Percentiles rank a stretch among this genome's conserved stretches.
These are phyloP conservation scores for Magallana angulata DNA, from an alignment of 1,140 invertebrate genomes.

Conservation along the genomic window DNA sequence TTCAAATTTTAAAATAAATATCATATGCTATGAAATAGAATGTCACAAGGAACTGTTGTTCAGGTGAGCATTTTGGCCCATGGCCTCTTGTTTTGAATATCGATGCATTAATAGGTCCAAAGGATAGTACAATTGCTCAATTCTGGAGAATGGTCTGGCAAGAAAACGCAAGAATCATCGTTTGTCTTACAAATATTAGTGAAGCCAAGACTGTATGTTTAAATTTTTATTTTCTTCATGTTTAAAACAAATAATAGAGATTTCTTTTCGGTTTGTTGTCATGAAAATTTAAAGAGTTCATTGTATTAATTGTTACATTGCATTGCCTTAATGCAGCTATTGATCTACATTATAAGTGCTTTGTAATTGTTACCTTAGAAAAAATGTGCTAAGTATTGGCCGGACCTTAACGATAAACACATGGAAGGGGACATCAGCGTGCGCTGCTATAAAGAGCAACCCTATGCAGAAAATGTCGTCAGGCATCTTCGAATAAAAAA, in stretches of 20 bases:
- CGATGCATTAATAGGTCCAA: slow-evolving; percentile 44
- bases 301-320: no score
- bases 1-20: no score
- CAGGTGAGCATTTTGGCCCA: no score
- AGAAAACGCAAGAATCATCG: slow-evolving; percentile 49
- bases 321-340: no score
- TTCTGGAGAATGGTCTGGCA: slow-evolving; percentile 61
- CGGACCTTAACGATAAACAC: neutral
- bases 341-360: no score
- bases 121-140: slow-evolving; percentile 46
- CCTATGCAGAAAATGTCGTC: neutral
- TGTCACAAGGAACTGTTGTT: no score
- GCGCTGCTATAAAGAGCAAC: neutral
- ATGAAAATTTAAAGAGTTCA: no score
- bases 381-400: neutral
- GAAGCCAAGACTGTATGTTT: slow-evolving; percentile 48
- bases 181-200: slow-evolving; percentile 51
- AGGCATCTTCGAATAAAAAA: neutral
- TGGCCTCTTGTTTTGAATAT: no score
- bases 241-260: no score
- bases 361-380: neutral
- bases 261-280: no score
- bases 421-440: neutral
- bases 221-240: no score
- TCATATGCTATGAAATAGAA: no score